Percentiles rank a stretch among this genome's conserved stretches.
Evolutionary conservation across 2,113 vertebrate species (phyloP).

Genomic region (Agelaius tricolor): DNA sequence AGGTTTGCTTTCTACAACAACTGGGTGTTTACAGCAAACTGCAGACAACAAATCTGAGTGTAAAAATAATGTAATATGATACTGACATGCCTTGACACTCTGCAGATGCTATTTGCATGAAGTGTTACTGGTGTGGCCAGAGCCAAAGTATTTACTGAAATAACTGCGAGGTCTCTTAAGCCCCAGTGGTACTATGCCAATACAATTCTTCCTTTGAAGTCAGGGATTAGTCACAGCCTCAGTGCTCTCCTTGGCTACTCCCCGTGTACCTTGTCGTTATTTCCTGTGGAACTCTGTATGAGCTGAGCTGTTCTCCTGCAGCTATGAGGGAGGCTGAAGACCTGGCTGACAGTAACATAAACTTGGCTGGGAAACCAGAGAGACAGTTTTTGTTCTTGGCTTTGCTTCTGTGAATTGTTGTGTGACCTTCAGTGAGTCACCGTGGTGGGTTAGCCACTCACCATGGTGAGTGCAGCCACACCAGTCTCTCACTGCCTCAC

Average conservation of each 20-base stretch:
- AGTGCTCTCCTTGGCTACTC: not conserved
- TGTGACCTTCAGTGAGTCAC: not conserved
- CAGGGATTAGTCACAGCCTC: not conserved
- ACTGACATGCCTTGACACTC: not conserved
- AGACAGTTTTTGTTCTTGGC: not conserved
- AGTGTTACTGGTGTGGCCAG: not conserved
- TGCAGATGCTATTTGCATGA: not conserved
- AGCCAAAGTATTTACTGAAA: not conserved
- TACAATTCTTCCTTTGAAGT: not conserved
- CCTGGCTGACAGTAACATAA: not conserved
- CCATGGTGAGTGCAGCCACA: accelerated
- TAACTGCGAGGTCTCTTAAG: not conserved
- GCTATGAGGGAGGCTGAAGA: not conserved
- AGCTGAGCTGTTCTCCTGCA: not conserved
- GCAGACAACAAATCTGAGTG: not conserved
- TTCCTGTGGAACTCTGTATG: not conserved
- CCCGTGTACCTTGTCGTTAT: not conserved
- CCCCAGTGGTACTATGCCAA: not conserved
- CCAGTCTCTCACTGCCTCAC: accelerated
- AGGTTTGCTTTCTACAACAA: not conserved
- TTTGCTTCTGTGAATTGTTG: not conserved
- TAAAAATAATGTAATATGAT: not conserved
- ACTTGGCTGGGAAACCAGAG: not conserved
- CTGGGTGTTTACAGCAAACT: not conserved
- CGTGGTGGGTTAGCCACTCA: accelerated